phyloP scores from a whole-genome alignment of 2,888 invertebrate species.

The Thereva nobilitata region DNA sequence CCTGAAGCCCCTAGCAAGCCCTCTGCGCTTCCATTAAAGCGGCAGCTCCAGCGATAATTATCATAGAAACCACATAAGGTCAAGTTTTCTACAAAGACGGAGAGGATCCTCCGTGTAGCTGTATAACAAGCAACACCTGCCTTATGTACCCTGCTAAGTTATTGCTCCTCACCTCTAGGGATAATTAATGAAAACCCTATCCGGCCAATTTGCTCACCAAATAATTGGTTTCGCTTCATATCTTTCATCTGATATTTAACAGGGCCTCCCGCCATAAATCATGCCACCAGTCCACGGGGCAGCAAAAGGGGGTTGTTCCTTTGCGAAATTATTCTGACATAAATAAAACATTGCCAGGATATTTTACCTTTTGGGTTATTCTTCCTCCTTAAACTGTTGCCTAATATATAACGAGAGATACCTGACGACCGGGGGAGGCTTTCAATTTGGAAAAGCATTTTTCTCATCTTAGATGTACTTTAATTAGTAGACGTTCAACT shows the following conservation, averaged over 20 bases:
- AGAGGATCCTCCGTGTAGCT: slow-evolving; percentile 1
- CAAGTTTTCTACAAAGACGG: slow-evolving; percentile 3
- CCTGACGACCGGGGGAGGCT: no score
- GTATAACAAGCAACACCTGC: slow-evolving; percentile 23
- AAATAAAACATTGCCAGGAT: slow-evolving; percentile 32
- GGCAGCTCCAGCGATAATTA: no score
- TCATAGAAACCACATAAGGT: not conserved
- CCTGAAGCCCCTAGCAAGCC: no score
- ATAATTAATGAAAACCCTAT: slow-evolving; percentile 42
- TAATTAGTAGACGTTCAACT: no score
- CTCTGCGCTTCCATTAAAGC: no score
- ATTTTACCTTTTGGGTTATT: slow-evolving; percentile 30
- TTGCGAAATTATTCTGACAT: slow-evolving; percentile 31
- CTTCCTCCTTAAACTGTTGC: slow-evolving; percentile 15
- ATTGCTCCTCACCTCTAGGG: slow-evolving; percentile 29
- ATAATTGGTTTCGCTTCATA: slow-evolving; percentile 41
- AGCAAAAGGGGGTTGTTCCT: slow-evolving; percentile 8
- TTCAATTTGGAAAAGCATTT: no score
- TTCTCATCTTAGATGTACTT: no score
- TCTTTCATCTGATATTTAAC: slow-evolving; percentile 38
- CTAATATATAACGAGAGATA: no score
- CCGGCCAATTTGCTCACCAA: slow-evolving; percentile 43
- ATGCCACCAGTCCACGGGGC: slow-evolving; percentile 19
- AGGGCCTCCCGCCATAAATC: slow-evolving; percentile 28
- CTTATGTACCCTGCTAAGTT: slow-evolving; percentile 25